A percentile compares a stretch with the other conserved stretches of the same genome.
Conservation (phyloP, 2,797 vertebrate genomes). For the Avahi laniger region DNA sequence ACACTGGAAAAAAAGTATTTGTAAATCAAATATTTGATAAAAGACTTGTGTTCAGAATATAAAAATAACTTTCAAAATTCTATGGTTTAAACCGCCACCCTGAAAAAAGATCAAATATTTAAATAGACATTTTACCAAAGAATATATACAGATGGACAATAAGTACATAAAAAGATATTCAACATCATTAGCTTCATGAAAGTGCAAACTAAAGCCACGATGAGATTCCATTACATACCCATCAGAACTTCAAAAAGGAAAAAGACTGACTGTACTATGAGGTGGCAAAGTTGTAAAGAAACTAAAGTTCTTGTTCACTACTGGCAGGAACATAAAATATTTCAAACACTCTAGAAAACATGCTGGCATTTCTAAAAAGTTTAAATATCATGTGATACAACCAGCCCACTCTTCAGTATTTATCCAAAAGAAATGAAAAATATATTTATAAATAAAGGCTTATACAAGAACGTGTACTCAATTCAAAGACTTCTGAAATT, state of each 20-base stretch:
- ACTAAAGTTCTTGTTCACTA: neutral
- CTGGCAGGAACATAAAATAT: neutral
- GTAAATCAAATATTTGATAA: neutral
- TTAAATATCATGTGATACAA: neutral
- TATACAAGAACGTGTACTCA: neutral
- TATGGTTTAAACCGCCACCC: neutral
- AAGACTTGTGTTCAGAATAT: neutral
- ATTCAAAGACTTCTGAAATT: neutral
- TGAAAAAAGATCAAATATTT: neutral
- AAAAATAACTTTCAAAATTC: neutral
- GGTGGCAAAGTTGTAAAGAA: neutral
- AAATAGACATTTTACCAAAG: neutral
- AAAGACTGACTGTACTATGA: neutral
- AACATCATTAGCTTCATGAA: neutral
- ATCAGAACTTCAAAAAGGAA: neutral
- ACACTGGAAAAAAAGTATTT: neutral
- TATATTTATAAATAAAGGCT: neutral
- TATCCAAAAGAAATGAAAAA: neutral
- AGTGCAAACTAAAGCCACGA: neutral
- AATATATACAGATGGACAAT: neutral
- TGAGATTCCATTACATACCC: neutral
- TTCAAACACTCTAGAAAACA: neutral
- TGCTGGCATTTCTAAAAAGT: neutral
- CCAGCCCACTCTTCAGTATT: neutral
- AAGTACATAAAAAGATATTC: neutral